A percentile compares a stretch with the other conserved stretches of the same genome.
Evolutionary conservation across 2,113 vertebrate species (phyloP).

Genomic region (Heloderma charlesbogerti): DNA sequence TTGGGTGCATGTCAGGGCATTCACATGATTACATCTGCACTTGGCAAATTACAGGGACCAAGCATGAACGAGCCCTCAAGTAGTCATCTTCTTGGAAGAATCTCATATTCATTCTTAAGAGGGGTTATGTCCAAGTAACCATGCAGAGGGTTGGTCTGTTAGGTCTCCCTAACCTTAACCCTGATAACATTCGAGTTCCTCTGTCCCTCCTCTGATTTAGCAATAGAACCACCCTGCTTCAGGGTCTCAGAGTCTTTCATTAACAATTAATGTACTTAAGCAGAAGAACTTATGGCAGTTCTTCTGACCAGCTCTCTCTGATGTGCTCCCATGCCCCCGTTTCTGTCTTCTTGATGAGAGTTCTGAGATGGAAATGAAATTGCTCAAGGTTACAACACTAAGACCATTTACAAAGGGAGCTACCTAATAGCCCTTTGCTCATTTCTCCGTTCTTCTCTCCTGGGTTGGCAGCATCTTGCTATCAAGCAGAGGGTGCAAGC

Average conservation of each 20-base stretch:
- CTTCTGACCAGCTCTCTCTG: not conserved
- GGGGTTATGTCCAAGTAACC: not conserved
- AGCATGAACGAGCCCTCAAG: not conserved
- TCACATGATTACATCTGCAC: no score
- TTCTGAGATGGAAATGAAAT: slow-evolving; percentile 3
- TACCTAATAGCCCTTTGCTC: not conserved
- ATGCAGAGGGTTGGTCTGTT: not conserved
- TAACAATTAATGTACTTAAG: not conserved
- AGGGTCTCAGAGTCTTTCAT: not conserved
- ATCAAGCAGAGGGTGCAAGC: not conserved
- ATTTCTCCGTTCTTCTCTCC: not conserved
- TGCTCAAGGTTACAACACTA: not conserved
- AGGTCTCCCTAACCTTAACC: not conserved
- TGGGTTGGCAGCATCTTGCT: slow-evolving; percentile 11
- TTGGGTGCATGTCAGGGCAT: not conserved
- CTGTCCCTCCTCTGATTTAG: not conserved
- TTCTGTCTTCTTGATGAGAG: slow-evolving; percentile 1
- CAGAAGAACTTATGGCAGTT: not conserved
- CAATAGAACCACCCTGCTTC: not conserved
- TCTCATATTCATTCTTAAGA: not conserved
- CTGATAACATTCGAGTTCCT: not conserved
- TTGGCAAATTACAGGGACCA: not conserved
- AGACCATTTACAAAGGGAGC: not conserved
- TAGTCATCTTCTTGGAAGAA: not conserved
- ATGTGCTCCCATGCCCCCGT: not conserved